Evolutionary conservation across 1,140 invertebrate genomes (phyloP), one percentile per base, ranked within the genome.

Genomic region (Drosophila simulans): DNA sequence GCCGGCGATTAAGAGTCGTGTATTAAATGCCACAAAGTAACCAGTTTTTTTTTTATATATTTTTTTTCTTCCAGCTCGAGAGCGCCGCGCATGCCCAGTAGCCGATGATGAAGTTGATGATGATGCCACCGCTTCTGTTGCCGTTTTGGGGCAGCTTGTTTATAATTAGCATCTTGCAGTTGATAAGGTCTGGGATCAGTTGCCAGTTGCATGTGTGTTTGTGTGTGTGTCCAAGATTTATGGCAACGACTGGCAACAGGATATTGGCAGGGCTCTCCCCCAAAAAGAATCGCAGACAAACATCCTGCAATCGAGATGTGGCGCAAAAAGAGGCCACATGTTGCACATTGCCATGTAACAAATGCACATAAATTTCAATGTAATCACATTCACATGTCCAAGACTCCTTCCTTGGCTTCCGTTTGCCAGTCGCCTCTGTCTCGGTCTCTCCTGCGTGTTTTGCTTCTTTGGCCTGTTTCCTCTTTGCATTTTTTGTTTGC

Each of bases 281-380:
- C 48, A 51, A 51, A 46, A 51, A 51, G 48, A 34, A 63, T 59
- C 63, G 72, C 81, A 84, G 51, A 70, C 65, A 70, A 73, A 88
- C 83, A 88, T 88, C 83, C 83, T 89, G 84, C 82, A 64, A 40
- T 63, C 59, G 25, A 68, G 27, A 68, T n/a, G 35, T 15, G n/a
- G 17, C 40, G 42, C 22, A 17, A 51, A 57, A 52, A 43, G 35
- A 48, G 52, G 89, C 84, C 83, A 88, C 83, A 88, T 89, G 83
- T 88, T 88, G 83, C 84, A 88, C 83, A 71, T 88, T 52, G 40
- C 34, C 27, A 62, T 62, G 51, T 86, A 86, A 89, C 85, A 88
- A 89, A 88, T 88, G 84, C 83, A 88, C 83, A 88, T 88, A 88
- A 88, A 88, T 88, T 88, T 88, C 86, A 83, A 89, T 88, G 83